Evolutionary conservation across 92 coral and sea anemone genomes (phyloP).

Genomic region (Chrysogorgia sp.): DNA sequence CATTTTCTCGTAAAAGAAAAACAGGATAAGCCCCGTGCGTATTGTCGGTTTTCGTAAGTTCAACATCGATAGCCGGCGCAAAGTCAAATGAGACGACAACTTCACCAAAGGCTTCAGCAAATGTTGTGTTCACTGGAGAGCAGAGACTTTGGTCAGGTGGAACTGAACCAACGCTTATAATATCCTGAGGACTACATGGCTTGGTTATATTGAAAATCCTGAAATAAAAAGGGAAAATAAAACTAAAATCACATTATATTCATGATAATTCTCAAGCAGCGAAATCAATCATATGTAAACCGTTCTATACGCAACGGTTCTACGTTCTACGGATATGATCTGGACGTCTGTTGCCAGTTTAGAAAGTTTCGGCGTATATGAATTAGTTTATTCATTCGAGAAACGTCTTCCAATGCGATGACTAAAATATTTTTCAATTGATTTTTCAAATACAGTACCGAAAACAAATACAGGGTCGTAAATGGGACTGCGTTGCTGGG

Average conservation of each 20-base stretch:
- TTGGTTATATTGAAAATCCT: constrained; percentile 77
- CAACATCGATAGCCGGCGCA: constrained; percentile 74
- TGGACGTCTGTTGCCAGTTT: no score
- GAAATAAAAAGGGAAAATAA: constrained; percentile 9
- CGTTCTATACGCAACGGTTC: no score
- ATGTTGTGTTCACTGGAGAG: constrained; percentile 66
- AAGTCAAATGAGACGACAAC: constrained; percentile 87
- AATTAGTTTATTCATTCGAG: no score
- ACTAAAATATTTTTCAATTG: no score
- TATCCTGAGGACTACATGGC: constrained; percentile 76
- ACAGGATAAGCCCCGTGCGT: constrained; percentile 66
- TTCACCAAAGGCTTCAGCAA: constrained; percentile 97
- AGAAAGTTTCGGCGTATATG: no score
- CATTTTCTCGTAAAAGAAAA: constrained; percentile 85
- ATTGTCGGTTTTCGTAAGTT: constrained; percentile 45
- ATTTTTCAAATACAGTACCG: no score
- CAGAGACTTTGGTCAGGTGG: constrained; percentile 56
- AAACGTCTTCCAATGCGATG: no score
- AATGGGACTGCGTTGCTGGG: no score
- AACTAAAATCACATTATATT: not conserved
- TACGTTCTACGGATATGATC: no score
- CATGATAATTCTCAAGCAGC: no score
- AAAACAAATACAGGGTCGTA: no score
- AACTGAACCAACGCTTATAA: constrained; percentile 67
- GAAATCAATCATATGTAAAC: no score